phyloP scores from a whole-genome alignment of 1,140 invertebrate genomes.

The Reticulitermes speratus region DNA sequence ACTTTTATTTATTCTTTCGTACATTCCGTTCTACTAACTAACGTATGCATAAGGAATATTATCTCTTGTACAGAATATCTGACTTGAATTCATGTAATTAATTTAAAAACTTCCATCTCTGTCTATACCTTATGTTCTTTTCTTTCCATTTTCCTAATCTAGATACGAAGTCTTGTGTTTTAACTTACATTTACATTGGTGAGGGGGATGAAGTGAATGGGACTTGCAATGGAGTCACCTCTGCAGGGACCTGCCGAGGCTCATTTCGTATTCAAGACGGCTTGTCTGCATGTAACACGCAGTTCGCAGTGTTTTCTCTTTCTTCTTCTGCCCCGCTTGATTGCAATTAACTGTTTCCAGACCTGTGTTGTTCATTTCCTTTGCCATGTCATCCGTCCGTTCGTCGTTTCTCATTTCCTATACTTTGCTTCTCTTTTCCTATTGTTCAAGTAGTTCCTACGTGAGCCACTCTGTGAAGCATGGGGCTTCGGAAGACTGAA shows the following conservation, averaged over 20 bases:
- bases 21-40: not conserved
- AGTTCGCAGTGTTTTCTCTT: not conserved
- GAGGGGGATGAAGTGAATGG: not conserved
- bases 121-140: not conserved
- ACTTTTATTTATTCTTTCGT: not conserved
- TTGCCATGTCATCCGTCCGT: not conserved
- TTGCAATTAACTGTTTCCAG: slow-evolving; percentile 1
- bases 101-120: not conserved
- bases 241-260: not conserved
- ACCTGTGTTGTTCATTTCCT: slow-evolving; percentile 7
- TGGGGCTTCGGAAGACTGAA: not conserved
- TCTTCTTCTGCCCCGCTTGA: not conserved
- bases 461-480: not conserved
- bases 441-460: not conserved
- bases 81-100: slow-evolving; percentile 1
- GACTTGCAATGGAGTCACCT: not conserved
- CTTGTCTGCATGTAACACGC: not conserved
- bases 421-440: not conserved
- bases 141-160: no score
- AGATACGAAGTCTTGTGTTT: not conserved
- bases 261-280: slow-evolving; percentile 15
- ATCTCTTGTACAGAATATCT: not conserved
- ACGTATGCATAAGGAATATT: not conserved
- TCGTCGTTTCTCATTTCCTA: slow-evolving; percentile 3
- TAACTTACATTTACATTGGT: not conserved